phyloP scores from a whole-genome alignment of 2,888 invertebrate species.

The Galerucella pusilla region DNA sequence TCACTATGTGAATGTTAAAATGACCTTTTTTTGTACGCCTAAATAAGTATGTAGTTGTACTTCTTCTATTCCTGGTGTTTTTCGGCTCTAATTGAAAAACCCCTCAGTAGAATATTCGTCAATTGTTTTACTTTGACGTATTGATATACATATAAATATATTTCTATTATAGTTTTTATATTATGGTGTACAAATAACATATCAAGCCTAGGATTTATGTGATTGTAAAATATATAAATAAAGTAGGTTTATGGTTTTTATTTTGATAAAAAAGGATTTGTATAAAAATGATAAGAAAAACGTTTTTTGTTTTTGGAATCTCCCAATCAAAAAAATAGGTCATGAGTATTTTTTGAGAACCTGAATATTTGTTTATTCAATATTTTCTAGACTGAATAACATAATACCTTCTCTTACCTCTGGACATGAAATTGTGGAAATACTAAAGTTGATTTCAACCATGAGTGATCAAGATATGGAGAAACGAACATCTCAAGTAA shows the following conservation, averaged over 20 bases:
- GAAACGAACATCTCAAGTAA: no score
- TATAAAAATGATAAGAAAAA: background rate
- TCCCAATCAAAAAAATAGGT: background rate
- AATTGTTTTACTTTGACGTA: constrained; percentile 7
- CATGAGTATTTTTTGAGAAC: no score
- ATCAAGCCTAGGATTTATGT: constrained; percentile 44
- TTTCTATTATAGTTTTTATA: constrained; percentile 29
- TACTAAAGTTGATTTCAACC: no score
- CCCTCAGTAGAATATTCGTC: constrained; percentile 12
- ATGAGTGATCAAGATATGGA: no score
- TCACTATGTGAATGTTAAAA: constrained; percentile 2
- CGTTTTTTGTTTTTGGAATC: background rate
- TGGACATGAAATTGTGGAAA: no score
- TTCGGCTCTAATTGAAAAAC: constrained; percentile 15
- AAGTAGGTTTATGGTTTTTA: background rate
- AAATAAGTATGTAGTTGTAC: constrained; percentile 18
- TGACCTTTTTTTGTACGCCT: background rate
- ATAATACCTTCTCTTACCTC: no score
- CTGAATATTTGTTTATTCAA: no score
- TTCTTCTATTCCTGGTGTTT: constrained; percentile 10
- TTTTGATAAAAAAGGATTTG: constrained; percentile 9
- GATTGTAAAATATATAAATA: constrained; percentile 40
- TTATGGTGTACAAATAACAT: constrained; percentile 46
- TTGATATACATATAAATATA: background rate
- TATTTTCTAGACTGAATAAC: no score